Evolutionary conservation across 64 coral and sea anemone genomes (phyloP), one percentile per base, ranked within the genome.

Genomic region (Pachyseris speciosa): DNA sequence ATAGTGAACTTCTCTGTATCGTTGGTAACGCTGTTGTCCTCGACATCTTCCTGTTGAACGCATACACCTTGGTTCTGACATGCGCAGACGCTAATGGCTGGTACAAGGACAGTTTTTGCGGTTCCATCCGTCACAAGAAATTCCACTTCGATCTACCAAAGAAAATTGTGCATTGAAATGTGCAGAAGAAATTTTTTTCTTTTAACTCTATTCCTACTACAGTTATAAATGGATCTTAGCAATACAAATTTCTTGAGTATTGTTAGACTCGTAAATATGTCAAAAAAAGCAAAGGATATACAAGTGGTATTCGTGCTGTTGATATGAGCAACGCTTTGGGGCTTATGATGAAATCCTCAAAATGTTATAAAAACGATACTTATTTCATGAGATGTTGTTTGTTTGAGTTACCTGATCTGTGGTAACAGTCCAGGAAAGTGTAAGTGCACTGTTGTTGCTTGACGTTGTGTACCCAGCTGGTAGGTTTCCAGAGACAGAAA

Each of bases 51-150:
- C 29, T 71, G 34, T 72, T 37, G 2, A 11, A 86, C 30, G 41
- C 84, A 86, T 3, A 7, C 36, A 2, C 84, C 84, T 53, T 71
- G 19, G 33, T 86, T 86, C 19, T 71, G 84, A 65, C 84, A 86
- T 39, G 84, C 66, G 67, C 84, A 86, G 17, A 86, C 67, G 31
- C 72, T 49, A 16, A 86, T 49, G 7, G 55, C 16, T 37, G 84
- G 84, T 13, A 66, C 51, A 0, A 70, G 37, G 33, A 86, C 84
- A 26, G 84, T 53, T 7, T 27, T 72, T 51, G 84, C 65, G 29
- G 17, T 67, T 51, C 42, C 64, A 85, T 49, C 83, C 2, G 63
- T 16, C n/a, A 69, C 37, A 11, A 28, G 4, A 27, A 85, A 33
- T 22, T 85, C 64, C 4, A 85, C 22, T 8, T 85, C 42, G n/a